Percentiles rank a stretch among this genome's conserved stretches.
phyloP scores from a whole-genome alignment of 64 coral and sea anemone species.

The Stichodactyla mertensii region DNA sequence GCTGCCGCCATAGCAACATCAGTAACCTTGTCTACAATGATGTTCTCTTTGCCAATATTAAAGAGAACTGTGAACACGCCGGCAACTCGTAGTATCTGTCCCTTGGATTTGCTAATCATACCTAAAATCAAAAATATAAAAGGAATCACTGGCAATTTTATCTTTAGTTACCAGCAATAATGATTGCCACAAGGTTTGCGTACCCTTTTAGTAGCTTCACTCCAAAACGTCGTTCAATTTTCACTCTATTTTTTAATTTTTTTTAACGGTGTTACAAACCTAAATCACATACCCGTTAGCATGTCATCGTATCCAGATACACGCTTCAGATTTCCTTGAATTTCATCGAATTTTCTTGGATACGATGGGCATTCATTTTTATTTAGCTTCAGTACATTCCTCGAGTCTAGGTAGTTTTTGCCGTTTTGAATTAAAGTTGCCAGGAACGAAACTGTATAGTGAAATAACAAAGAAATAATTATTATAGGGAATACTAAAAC shows the following conservation, averaged over 20 bases:
- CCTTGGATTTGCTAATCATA: background rate
- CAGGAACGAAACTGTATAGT: background rate
- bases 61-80: too few relatives aligned
- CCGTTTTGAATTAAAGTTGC: background rate
- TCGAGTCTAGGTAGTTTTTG: background rate
- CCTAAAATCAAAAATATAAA: background rate
- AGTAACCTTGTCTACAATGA: too few relatives aligned
- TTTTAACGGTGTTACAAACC: background rate
- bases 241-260: background rate
- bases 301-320: background rate
- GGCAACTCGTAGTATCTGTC: background rate
- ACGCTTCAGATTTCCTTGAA: background rate
- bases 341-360: background rate
- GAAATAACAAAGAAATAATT: background rate
- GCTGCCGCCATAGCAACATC: too few relatives aligned
- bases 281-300: background rate
- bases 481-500: too few relatives aligned
- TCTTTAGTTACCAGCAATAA: background rate
- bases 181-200: background rate
- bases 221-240: background rate
- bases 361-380: background rate
- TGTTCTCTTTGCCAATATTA: too few relatives aligned
- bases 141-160: background rate
- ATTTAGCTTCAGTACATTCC: background rate
- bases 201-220: background rate